Evolutionary conservation across 23 tunicate genomes (phyloP).

Genomic region (Phallusia fumigata): DNA sequence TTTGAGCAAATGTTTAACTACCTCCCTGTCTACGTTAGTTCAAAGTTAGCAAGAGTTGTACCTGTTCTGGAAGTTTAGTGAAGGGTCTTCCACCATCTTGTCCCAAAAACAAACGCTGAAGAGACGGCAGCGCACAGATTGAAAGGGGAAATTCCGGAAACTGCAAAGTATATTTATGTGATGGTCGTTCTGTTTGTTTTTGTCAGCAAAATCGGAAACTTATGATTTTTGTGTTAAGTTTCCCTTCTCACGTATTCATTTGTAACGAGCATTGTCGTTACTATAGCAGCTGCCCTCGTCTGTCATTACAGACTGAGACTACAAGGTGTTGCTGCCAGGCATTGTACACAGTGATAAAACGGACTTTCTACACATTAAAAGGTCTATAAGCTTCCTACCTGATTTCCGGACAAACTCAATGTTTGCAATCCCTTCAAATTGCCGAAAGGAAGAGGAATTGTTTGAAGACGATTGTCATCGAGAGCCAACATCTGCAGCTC

Average conservation of each 20-base stretch:
- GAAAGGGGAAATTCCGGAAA: constrained; percentile 62
- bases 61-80: constrained; percentile 84
- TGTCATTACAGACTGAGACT: too few species aligned
- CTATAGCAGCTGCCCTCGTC: too few species aligned
- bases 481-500: constrained; percentile 51
- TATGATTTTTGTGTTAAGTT: too few species aligned
- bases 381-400: constrained; percentile 38
- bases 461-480: constrained; percentile 72
- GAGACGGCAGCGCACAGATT: constrained; percentile 46
- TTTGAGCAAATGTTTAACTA: too few species aligned
- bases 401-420: constrained; percentile 82
- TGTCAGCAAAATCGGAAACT: too few species aligned
- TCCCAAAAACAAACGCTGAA: constrained; percentile 72
- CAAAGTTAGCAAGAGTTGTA: too few species aligned
- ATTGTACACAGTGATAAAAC: too few species aligned
- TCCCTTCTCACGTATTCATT: too few species aligned
- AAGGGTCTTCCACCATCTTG: constrained; percentile 83
- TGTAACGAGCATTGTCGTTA: too few species aligned
- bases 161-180: constrained; percentile 25
- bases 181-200: too few species aligned
- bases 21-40: too few species aligned
- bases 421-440: constrained; percentile 49
- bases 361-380: neutral
- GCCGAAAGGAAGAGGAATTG: constrained; percentile 58
- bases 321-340: too few species aligned